Percentiles rank a stretch among this genome's conserved stretches.
Evolutionary conservation across 1,140 invertebrate species (phyloP).

Genomic region (Halesus radiatus): DNA sequence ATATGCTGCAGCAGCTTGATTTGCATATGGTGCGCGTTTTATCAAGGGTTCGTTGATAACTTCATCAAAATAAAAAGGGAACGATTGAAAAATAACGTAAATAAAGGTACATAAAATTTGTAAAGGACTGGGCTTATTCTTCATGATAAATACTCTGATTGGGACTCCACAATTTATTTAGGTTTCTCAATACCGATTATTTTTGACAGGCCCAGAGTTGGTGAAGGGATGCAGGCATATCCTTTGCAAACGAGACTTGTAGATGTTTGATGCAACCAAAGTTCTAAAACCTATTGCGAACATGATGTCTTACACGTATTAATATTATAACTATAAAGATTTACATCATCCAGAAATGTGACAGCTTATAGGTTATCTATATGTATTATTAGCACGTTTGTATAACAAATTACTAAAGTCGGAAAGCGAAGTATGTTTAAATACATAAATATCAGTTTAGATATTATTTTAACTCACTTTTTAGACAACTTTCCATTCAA

Average conservation of each 20-base stretch:
- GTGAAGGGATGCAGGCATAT: neutral
- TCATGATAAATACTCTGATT: neutral
- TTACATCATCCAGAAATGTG: slow-evolving; percentile 17
- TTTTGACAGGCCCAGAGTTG: neutral
- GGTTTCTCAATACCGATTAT: slow-evolving; percentile 4
- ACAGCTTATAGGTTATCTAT: slow-evolving; percentile 17
- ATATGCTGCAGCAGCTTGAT: no score
- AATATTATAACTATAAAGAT: neutral
- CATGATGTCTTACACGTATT: slow-evolving; percentile 7
- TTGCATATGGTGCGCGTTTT: no score
- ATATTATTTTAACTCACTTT: slow-evolving; percentile 43
- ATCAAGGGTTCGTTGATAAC: no score
- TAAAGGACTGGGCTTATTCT: no score
- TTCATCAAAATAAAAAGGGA: no score
- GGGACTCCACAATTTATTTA: slow-evolving; percentile 8
- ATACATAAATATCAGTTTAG: neutral
- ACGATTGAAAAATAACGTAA: no score
- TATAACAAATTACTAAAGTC: neutral
- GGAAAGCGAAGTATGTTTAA: neutral
- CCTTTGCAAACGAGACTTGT: neutral
- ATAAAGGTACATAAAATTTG: no score
- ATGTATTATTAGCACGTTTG: slow-evolving; percentile 5
- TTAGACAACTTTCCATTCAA: slow-evolving; percentile 52
- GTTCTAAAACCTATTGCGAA: neutral
- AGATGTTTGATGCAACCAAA: neutral